Percentiles rank a stretch among this genome's conserved stretches.
Conservation (phyloP, 2,888 invertebrate genomes). For the Apomyelois bistriatella region DNA sequence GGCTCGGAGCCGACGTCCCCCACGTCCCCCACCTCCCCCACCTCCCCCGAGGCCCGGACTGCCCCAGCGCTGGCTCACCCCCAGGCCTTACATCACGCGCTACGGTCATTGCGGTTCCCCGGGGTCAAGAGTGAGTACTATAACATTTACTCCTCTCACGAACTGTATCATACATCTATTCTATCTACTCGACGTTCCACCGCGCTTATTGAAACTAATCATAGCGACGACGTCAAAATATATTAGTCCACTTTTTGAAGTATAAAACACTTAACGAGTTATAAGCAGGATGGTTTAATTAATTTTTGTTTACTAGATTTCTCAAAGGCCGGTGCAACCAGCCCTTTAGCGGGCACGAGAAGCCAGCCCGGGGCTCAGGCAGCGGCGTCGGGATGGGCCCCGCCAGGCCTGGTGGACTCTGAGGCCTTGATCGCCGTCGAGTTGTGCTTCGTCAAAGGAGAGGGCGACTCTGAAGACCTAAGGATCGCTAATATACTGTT, state of each 20-base stretch:
- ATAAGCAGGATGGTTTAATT: too few relatives aligned
- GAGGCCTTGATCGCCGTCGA: slow-evolving; percentile 88
- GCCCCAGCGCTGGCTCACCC: slow-evolving; percentile 76
- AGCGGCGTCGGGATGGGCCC: slow-evolving; percentile 78
- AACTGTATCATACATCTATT: too few relatives aligned
- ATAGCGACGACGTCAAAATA: too few relatives aligned
- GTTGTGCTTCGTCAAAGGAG: slow-evolving; percentile 63
- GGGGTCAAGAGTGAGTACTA: slow-evolving; percentile 1
- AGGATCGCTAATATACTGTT: slow-evolving; percentile 94
- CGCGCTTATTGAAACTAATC: too few relatives aligned
- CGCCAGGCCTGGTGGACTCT: slow-evolving; percentile 87
- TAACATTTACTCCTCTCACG: too few relatives aligned
- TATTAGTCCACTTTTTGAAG: too few relatives aligned
- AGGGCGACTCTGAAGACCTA: slow-evolving; percentile 72
- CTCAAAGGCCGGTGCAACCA: slow-evolving; percentile 84
- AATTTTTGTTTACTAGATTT: neutral
- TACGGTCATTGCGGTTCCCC: slow-evolving; percentile 39
- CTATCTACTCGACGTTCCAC: too few relatives aligned
- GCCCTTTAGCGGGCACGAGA: slow-evolving; percentile 60
- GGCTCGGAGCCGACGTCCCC: slow-evolving; percentile 97
- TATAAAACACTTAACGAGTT: too few relatives aligned
- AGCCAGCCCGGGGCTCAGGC: slow-evolving; percentile 12
- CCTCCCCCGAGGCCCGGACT: slow-evolving; percentile 82
- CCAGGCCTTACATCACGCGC: slow-evolving; percentile 46
- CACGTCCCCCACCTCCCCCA: slow-evolving; percentile 82